Evolutionary conservation across 92 coral and sea anemone genomes (phyloP).

Genomic region (Heliopora coerulea): DNA sequence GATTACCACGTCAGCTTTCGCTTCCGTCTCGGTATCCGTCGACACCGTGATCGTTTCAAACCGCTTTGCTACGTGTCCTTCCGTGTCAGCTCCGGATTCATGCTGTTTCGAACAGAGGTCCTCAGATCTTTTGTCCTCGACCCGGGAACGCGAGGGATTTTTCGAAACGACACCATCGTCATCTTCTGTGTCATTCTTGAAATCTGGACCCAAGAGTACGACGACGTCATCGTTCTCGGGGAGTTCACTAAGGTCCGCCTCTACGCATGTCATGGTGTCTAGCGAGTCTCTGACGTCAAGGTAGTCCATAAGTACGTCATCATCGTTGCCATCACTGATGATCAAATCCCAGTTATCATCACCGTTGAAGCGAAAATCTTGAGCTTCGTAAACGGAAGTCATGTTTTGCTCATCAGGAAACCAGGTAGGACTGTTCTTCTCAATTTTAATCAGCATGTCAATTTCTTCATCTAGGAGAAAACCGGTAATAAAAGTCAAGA

Average conservation of each 20-base stretch:
- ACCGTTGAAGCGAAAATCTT: background rate
- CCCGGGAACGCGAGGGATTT: no score
- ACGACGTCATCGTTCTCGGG: background rate
- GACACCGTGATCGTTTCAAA: no score
- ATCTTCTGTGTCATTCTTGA: background rate
- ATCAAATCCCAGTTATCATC: background rate
- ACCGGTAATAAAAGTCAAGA: no score
- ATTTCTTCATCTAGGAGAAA: background rate
- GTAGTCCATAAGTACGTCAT: background rate
- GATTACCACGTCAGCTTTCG: no score
- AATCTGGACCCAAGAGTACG: background rate
- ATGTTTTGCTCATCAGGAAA: background rate
- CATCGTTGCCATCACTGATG: background rate
- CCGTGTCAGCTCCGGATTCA: no score
- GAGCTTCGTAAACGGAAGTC: background rate
- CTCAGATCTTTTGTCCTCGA: no score
- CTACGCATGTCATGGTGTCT: conserved; percentile 12
- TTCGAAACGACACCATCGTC: background rate
- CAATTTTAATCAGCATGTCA: background rate
- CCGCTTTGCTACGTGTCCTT: no score
- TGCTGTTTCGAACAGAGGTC: no score
- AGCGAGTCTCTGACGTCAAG: background rate
- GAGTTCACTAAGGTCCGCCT: background rate
- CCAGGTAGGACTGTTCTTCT: background rate
- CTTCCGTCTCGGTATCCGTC: no score